Evolutionary conservation across 2,113 vertebrate species (phyloP).

Genomic region (Lagenorhynchus albirostris): DNA sequence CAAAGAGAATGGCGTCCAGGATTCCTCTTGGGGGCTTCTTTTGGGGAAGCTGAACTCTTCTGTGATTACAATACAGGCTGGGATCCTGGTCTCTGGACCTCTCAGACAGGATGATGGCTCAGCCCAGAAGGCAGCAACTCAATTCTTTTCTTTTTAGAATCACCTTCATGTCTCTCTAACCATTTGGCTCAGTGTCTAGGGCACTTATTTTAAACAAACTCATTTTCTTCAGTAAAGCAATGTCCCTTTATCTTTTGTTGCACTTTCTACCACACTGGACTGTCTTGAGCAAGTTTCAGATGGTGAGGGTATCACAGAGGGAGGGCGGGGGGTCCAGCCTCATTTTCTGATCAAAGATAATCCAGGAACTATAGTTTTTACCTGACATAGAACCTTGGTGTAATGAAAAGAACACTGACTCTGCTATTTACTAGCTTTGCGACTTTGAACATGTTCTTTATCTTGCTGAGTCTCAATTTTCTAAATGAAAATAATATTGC

Average conservation of each 20-base stretch:
- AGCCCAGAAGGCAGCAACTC: neutral
- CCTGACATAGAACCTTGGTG: neutral
- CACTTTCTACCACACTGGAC: neutral
- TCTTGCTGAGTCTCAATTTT: neutral
- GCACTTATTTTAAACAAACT: neutral
- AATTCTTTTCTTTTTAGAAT: neutral
- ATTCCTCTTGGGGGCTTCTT: neutral
- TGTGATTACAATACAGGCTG: neutral
- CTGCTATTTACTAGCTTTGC: neutral
- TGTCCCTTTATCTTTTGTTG: neutral
- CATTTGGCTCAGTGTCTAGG: neutral
- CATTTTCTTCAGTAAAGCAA: neutral
- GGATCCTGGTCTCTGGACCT: neutral
- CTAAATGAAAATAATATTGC: neutral
- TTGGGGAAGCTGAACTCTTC: neutral
- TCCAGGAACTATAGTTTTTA: neutral
- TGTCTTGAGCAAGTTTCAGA: neutral
- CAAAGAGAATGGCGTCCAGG: neutral
- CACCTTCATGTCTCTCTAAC: neutral
- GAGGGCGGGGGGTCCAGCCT: neutral
- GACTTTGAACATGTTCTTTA: neutral
- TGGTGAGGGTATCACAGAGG: neutral
- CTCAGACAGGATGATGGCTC: neutral
- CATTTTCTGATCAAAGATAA: neutral
- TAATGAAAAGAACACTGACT: neutral